Evolutionary conservation across 2,888 invertebrate species (phyloP), one percentile per base, ranked within the genome.

Genomic region (Acholoe squamosa): DNA sequence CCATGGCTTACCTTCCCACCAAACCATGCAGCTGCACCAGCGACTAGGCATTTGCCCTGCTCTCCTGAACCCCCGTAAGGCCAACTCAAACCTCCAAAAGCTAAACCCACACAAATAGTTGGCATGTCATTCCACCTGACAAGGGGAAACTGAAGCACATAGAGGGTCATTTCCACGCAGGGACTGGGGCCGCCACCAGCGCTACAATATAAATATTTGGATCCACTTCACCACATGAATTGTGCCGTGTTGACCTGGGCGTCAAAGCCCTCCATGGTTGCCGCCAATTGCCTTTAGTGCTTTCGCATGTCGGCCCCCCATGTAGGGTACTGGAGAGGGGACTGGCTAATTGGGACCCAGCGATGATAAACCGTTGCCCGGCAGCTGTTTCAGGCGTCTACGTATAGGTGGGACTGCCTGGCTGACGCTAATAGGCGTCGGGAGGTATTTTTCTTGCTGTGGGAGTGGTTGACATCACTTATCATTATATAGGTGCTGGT

Each of bases 231-330:
- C 54, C 56, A 54, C 54, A 28, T 54, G 86, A 86, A 86, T 86
- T 86, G 86, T 52, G 16, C 54, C 52, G 25, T 54, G 86, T 86
- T 86, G 56, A 86, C 86, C 86, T 28, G 28, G 84, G 31, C 31
- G 86, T 56, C 56, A 86, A 56, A 86, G 31, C 54, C 28, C 86
- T 86, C 86, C 16, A 86, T 54, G 86, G 86, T 28, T 14, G 56
- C 86, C 52, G 54, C 25, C 86, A 86, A 86, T 86, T 86, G 86
- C 25, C 86, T 86, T 86, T 86, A 86, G 86, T 86, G 52, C 80
- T 80, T 80, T 80, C 80, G 80, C 80, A 80, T 80, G 80, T 80
- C 80, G 80, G 80, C 80, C 34, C 43, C 33, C 33, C 33, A 43
- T 43, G 33, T 33, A 43, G 34, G n/a, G 80, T 80, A 43, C 43